Conservation (phyloP, 2,888 invertebrate species). For the Pseudolycoriella hygida region DNA sequence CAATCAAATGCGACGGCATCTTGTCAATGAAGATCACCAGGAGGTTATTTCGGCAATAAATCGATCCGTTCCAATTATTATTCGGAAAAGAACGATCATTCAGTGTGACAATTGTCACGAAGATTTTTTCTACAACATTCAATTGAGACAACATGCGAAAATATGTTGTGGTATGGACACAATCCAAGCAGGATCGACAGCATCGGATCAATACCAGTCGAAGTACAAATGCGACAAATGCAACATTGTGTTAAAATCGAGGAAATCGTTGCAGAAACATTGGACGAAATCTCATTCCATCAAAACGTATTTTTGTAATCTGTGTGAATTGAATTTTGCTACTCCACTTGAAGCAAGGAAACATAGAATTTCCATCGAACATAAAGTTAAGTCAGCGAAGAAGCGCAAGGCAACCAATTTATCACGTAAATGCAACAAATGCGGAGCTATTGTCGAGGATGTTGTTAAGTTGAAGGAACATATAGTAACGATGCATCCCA, state of each 20-base stretch:
- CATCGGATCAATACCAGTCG: slow-evolving; percentile 46
- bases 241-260: slow-evolving; percentile 37
- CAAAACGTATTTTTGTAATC: slow-evolving; percentile 44
- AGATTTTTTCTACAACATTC: slow-evolving; percentile 56
- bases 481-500: slow-evolving; percentile 39
- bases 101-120: slow-evolving; percentile 47
- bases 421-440: slow-evolving; percentile 41
- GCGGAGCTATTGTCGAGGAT: slow-evolving; percentile 34
- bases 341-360: slow-evolving; percentile 40
- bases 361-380: slow-evolving; percentile 46
- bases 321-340: slow-evolving; percentile 45
- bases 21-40: slow-evolving; percentile 45
- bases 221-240: slow-evolving; percentile 44
- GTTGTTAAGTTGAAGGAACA: slow-evolving; percentile 43
- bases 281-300: slow-evolving; percentile 40
- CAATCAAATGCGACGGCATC: slow-evolving; percentile 47
- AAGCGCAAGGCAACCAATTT: slow-evolving; percentile 29
- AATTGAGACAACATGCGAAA: slow-evolving; percentile 44
- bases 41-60: slow-evolving; percentile 61
- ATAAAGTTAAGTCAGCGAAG: slow-evolving; percentile 39
- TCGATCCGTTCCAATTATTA: slow-evolving; percentile 61
- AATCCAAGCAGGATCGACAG: slow-evolving; percentile 25
- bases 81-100: slow-evolving; percentile 44
- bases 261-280: slow-evolving; percentile 48
- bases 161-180: slow-evolving; percentile 29